phyloP scores from a whole-genome alignment of 2,888 invertebrate genomes.

The Allacma fusca region DNA sequence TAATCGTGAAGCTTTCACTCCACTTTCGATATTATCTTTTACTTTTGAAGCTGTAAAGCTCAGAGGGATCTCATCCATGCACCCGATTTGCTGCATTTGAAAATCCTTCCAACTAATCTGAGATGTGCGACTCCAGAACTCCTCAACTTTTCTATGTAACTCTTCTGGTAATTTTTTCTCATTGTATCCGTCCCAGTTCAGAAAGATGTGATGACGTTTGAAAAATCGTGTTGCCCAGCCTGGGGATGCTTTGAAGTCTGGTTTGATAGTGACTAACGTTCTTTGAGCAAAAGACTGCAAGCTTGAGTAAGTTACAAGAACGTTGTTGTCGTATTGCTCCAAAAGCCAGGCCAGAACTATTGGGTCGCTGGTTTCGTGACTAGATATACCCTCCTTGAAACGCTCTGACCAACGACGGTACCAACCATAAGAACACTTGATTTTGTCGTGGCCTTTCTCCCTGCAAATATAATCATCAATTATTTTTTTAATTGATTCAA shows the following conservation, averaged over 20 bases:
- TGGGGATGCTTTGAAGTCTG: conserved; percentile 61
- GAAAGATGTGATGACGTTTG: conserved; percentile 61
- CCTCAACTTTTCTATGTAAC: conserved; percentile 55
- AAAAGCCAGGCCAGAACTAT: conserved; percentile 62
- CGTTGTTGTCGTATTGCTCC: conserved; percentile 62
- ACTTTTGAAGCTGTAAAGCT: conserved; percentile 55
- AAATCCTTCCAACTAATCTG: conserved; percentile 30
- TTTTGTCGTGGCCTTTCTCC: conserved; percentile 59
- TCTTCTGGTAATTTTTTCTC: conserved; percentile 58
- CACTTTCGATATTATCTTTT: conserved; percentile 23
- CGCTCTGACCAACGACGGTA: conserved; percentile 62
- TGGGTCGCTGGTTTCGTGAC: conserved; percentile 55
- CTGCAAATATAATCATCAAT: conserved; percentile 34
- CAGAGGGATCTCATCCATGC: conserved; percentile 63
- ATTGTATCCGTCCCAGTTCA: conserved; percentile 60
- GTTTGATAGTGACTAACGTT: conserved; percentile 45
- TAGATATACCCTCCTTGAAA: conserved; percentile 39
- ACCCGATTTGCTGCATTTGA: conserved; percentile 54
- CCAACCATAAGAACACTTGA: conserved; percentile 63
- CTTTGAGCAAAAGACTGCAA: conserved; percentile 61
- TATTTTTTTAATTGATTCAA: too few relatives aligned
- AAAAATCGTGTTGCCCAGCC: conserved; percentile 63
- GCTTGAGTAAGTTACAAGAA: conserved; percentile 60
- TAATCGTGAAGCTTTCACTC: conserved; percentile 40
- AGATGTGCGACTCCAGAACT: conserved; percentile 54